Conservation (phyloP, 2,797 vertebrate species). For the Chloroceryle inda region DNA sequence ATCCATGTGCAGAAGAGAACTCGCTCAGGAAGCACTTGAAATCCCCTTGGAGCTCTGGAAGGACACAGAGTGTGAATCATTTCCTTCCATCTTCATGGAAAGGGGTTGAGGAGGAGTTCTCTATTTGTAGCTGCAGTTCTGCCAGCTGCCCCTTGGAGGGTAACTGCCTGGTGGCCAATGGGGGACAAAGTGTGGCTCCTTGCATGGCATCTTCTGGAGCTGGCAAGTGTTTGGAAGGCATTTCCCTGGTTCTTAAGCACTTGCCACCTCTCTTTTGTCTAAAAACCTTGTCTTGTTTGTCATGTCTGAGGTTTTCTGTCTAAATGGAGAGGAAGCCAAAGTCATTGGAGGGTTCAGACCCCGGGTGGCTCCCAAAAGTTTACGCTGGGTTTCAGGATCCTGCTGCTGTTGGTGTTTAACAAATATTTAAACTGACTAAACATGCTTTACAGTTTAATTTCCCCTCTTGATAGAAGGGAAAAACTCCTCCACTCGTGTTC, state of each 20-base stretch:
- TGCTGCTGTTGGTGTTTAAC: fast-evolving
- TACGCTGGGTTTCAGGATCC: neutral
- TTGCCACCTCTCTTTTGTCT: neutral
- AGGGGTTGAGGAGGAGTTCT: neutral
- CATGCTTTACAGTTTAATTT: neutral
- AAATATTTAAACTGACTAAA: neutral
- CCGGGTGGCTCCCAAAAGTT: neutral
- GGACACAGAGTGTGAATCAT: too few relatives aligned
- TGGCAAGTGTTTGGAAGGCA: neutral
- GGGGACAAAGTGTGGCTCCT: neutral
- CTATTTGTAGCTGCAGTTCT: neutral
- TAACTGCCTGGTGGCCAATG: neutral
- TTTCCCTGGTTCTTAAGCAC: neutral
- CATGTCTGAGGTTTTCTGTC: neutral
- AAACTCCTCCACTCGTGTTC: neutral
- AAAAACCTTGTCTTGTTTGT: neutral
- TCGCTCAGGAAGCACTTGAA: neutral
- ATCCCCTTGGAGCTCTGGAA: neutral
- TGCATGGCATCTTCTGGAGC: fast-evolving
- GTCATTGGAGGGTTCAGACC: fast-evolving
- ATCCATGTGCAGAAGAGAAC: neutral
- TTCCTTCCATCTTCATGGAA: fast-evolving
- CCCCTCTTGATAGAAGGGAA: neutral
- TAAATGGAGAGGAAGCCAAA: neutral
- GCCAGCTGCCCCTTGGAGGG: neutral